A percentile compares a stretch with the other conserved stretches of the same genome.
These are phyloP conservation scores for Tachycineta bicolor DNA, from an alignment of 2,113 vertebrate species.

Conservation along the genomic window DNA sequence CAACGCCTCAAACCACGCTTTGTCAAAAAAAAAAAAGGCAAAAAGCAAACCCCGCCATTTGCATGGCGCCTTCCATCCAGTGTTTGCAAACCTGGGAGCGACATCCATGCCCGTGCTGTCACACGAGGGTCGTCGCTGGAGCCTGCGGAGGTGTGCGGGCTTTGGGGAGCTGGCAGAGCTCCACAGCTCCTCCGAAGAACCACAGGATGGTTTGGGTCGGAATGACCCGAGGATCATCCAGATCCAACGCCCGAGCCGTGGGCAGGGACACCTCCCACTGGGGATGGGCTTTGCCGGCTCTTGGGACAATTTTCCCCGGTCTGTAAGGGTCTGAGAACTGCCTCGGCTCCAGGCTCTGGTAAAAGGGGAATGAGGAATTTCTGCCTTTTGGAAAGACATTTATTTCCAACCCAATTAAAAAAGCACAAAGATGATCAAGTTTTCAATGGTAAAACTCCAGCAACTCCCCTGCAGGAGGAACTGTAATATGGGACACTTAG, in stretches of 20 bases:
- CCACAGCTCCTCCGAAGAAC: background rate
- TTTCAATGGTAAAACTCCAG: background rate
- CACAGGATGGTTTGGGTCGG: background rate
- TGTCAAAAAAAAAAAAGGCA: background rate
- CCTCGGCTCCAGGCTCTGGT: rapidly evolving
- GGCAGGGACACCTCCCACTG: rapidly evolving
- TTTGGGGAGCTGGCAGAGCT: background rate
- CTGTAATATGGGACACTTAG: background rate
- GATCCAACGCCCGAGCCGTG: rapidly evolving
- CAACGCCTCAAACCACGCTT: conserved; percentile 12
- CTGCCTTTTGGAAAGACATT: background rate
- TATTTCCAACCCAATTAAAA: background rate
- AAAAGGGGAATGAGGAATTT: background rate
- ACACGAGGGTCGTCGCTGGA: rapidly evolving
- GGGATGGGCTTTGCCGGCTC: background rate
- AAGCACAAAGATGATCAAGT: background rate
- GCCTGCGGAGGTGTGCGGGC: background rate
- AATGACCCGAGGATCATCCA: background rate
- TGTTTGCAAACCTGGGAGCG: conserved; percentile 10
- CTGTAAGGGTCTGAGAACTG: background rate
- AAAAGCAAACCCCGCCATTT: background rate
- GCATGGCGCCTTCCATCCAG: background rate
- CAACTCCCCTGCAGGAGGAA: background rate
- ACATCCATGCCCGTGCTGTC: rapidly evolving
- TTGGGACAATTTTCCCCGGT: background rate